Evolutionary conservation across 1,140 invertebrate species (phyloP), one percentile per base, ranked within the genome.

Genomic region (Orchesella cincta): DNA sequence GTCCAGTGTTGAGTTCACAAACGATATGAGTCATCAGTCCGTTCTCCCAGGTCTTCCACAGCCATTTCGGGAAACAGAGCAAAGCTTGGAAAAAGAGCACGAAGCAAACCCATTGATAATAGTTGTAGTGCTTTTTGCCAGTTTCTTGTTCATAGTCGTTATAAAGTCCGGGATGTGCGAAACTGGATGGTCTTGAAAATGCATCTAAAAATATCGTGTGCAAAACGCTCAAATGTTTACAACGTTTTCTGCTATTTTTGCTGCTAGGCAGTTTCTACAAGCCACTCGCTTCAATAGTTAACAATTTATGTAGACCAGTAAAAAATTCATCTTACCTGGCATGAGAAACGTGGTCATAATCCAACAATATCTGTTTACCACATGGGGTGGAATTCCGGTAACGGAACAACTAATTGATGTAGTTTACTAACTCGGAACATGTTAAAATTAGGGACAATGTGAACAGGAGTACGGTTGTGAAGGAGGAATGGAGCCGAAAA

Each of bases 341-440:
- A 95, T 94, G 0, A 93, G 93, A 83, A 94, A 96, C 16, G 94
- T 95, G 52, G 92, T 92, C n/a, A 92, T 93, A 82, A 95, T 94
- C 94, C 94, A 95, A 83, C 93, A 95, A 84, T 92, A 95, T 0
- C 93, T 94, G 85, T 95, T 95, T 79, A 95, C 91, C 52, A 93
- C 92, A 84, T 93, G 89, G 5, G 87, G 88, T 0, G 92, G 93
- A 76, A 93, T 84, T 5, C 23, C 54, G 23, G n/a, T n/a, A n/a
- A n/a, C n/a, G 8, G 26, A 18, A 23, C 54, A 57, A 5, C 54
- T 8, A 78, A 97, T 97, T 12, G 95, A 94, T 79, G 93, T 91
- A 14, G 95, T 95, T n/a, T 1, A 96, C 94, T 84, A 92, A 96
- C 86, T 97, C 94, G 26, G 91, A 92, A 39, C 94, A 94, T 0